A percentile compares a stretch with the other conserved stretches of the same genome.
Conservation (phyloP, 2,113 vertebrate genomes). For the Myrmecophaga tridactyla region DNA sequence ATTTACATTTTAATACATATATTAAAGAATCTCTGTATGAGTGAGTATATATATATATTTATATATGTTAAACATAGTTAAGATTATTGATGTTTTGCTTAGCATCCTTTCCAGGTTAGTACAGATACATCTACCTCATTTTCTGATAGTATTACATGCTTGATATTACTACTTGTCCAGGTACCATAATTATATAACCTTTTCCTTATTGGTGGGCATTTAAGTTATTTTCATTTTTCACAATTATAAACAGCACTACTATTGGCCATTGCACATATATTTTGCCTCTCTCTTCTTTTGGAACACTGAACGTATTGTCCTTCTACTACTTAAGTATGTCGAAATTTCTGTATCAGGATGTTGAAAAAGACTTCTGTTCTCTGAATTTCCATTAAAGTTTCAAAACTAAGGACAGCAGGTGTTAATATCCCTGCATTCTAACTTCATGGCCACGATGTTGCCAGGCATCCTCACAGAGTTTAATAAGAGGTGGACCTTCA, state of each 20-base stretch:
- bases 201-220: neutral
- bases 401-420: neutral
- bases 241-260: conserved; percentile 10
- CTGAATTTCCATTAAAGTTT: conserved; percentile 23
- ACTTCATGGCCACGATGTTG: neutral
- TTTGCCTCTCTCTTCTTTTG: conserved; percentile 23
- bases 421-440: conserved; percentile 6
- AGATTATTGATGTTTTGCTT: conserved; percentile 27
- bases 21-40: neutral
- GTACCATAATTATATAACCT: conserved; percentile 20
- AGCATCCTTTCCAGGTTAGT: neutral
- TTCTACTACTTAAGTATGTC: neutral
- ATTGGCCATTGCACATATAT: neutral
- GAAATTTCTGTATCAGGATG: neutral
- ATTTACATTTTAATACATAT: conserved; percentile 5
- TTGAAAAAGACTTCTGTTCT: conserved; percentile 3
- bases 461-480: neutral
- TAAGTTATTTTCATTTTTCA: neutral
- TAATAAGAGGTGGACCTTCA: neutral
- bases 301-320: neutral
- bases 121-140: neutral
- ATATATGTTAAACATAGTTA: neutral
- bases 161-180: neutral
- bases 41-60: neutral
- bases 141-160: conserved; percentile 29